Conservation (phyloP, 1,140 invertebrate species). For the Drosophila repletoides region DNA sequence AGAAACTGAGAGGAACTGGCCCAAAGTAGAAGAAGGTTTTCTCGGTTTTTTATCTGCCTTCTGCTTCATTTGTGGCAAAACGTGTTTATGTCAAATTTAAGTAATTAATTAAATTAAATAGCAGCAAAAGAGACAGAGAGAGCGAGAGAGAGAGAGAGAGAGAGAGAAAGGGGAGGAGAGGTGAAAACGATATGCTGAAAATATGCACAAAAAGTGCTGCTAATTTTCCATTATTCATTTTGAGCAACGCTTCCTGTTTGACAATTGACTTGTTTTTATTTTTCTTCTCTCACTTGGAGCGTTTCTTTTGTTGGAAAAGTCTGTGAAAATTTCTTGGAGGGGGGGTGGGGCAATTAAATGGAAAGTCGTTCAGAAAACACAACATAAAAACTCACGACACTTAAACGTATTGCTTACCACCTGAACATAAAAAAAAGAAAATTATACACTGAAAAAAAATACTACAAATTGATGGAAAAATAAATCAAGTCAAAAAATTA, state of each 20-base stretch:
- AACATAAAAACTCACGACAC: too few species aligned
- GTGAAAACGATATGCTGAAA: too few species aligned
- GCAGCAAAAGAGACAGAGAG: constrained; percentile 18
- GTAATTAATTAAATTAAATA: constrained; percentile 67
- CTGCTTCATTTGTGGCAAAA: constrained; percentile 72
- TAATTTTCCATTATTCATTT: constrained; percentile 60
- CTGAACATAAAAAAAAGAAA: too few species aligned
- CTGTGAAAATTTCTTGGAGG: constrained; percentile 39
- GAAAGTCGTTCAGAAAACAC: too few species aligned
- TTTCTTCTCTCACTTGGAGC: too few species aligned
- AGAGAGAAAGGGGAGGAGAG: too few species aligned
- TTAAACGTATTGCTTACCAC: too few species aligned
- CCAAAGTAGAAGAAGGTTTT: background rate
- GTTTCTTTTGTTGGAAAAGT: background rate
- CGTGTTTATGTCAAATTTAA: constrained; percentile 70
- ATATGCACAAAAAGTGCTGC: constrained; percentile 28
- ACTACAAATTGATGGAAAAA: too few species aligned
- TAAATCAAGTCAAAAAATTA: too few species aligned
- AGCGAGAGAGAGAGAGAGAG: background rate
- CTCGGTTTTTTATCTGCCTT: constrained; percentile 55
- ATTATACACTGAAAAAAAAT: too few species aligned
- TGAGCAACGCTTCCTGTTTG: constrained; percentile 39
- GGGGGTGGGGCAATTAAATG: constrained; percentile 40
- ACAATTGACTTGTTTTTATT: constrained; percentile 35
- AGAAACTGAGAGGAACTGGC: too few species aligned